These are phyloP conservation scores for Motacilla tschutschensis DNA, from an alignment of 2,113 vertebrate genomes.

Conservation along the genomic window DNA sequence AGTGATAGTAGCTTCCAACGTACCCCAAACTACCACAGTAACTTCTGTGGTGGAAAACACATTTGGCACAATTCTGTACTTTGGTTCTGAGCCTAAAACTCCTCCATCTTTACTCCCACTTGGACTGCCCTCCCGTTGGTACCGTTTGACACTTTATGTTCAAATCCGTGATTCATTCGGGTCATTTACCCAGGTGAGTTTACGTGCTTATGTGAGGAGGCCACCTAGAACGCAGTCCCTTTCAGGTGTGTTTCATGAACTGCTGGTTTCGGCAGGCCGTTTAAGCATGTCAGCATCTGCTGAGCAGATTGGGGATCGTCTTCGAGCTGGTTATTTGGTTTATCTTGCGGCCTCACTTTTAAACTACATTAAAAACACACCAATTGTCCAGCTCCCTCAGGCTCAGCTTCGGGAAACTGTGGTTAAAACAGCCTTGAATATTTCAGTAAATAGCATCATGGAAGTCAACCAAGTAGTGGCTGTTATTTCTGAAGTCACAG, in stretches of 20 bases:
- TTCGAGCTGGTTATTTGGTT: constrained; percentile 48
- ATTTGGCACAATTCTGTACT: constrained; percentile 59
- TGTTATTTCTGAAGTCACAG: constrained; percentile 47
- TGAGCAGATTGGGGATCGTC: constrained; percentile 1
- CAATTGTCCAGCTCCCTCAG: not conserved
- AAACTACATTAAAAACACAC: constrained; percentile 10
- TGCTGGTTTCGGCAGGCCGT: not conserved
- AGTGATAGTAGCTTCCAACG: constrained; percentile 47
- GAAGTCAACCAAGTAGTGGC: constrained; percentile 61
- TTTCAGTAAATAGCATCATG: not conserved
- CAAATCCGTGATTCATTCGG: constrained; percentile 58
- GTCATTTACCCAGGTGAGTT: constrained; percentile 47
- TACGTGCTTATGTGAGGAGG: not conserved
- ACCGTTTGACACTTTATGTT: constrained; percentile 19
- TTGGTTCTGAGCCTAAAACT: constrained; percentile 17
- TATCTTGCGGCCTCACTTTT: constrained; percentile 58
- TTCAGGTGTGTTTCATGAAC: not conserved
- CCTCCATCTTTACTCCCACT: constrained; percentile 63
- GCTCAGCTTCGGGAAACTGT: constrained; percentile 38
- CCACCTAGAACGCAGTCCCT: not conserved
- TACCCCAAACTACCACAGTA: not conserved
- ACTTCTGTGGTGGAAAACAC: constrained; percentile 56
- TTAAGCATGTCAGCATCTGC: not conserved
- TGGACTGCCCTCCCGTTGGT: not conserved
- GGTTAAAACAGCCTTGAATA: constrained; percentile 10